Conservation (phyloP, 2,113 vertebrate genomes). For the Pygoscelis adeliae region DNA sequence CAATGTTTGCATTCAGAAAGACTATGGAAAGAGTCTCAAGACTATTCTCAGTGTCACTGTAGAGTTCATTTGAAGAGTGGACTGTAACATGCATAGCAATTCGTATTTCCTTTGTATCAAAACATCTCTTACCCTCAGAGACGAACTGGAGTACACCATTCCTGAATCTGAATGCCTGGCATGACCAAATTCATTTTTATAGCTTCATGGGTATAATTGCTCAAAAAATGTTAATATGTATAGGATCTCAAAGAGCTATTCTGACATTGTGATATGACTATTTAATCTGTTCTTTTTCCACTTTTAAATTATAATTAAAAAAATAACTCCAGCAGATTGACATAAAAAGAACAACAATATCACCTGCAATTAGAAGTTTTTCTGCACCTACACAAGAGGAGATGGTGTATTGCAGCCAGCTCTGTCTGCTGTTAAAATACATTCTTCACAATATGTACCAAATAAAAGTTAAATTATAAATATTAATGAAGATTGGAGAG, state of each 20-base stretch:
- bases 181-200: background rate
- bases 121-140: background rate
- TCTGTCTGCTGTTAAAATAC: conserved; percentile 21
- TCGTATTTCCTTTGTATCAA: background rate
- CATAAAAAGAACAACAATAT: conserved; percentile 6
- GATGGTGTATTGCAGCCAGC: background rate
- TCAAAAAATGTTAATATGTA: background rate
- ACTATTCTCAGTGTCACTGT: background rate
- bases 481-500: conserved; percentile 39
- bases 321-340: background rate
- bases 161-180: background rate
- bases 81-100: background rate
- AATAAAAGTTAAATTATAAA: conserved; percentile 56
- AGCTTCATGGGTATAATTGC: background rate
- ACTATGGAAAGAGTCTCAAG: background rate
- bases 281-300: background rate
- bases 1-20: background rate
- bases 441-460: conserved; percentile 37
- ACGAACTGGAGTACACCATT: background rate
- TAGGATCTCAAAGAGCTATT: background rate
- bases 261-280: background rate
- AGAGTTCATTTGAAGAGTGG: background rate
- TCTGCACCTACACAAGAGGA: background rate
- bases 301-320: background rate
- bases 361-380: conserved; percentile 38